phyloP scores from a whole-genome alignment of 1,140 invertebrate genomes.

The Octopus bimaculoides region DNA sequence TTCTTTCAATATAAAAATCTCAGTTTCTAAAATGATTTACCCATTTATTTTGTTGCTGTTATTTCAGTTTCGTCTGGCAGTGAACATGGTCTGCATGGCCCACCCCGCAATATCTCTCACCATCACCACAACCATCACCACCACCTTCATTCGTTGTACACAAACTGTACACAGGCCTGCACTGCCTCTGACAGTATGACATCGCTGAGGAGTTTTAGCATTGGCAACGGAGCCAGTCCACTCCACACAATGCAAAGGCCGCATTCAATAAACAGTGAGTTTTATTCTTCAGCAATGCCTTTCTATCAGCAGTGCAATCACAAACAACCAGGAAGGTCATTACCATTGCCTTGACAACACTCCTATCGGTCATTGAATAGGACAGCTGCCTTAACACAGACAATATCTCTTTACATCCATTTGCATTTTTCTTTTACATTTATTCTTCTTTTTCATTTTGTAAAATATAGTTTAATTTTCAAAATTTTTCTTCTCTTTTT shows the following conservation, averaged over 20 bases:
- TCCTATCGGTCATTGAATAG: no score
- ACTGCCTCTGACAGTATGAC: slow-evolving; percentile 73
- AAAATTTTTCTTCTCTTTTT: not conserved
- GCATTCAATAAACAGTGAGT: slow-evolving; percentile 77
- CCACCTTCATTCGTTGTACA: not conserved
- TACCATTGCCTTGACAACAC: no score
- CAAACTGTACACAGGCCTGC: slow-evolving; percentile 34
- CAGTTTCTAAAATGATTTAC: no score
- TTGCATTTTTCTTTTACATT: no score
- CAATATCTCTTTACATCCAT: not conserved
- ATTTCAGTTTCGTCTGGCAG: slow-evolving; percentile 61
- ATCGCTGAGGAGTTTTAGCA: slow-evolving; percentile 66
- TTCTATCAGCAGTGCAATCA: no score
- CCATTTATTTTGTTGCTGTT: slow-evolving; percentile 5
- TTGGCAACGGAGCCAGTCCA: slow-evolving; percentile 66
- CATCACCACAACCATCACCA: slow-evolving; percentile 6
- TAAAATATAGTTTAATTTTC: no score
- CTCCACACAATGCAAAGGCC: slow-evolving; percentile 65
- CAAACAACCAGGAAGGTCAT: no score
- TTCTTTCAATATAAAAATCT: no score
- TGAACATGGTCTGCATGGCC: slow-evolving; percentile 54
- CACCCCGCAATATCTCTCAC: slow-evolving; percentile 26
- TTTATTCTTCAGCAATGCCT: not conserved
- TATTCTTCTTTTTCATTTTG: no score
- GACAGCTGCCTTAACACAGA: no score